Conservation (phyloP, 2,888 invertebrate species). For the Rotaria magnacalcarata region DNA sequence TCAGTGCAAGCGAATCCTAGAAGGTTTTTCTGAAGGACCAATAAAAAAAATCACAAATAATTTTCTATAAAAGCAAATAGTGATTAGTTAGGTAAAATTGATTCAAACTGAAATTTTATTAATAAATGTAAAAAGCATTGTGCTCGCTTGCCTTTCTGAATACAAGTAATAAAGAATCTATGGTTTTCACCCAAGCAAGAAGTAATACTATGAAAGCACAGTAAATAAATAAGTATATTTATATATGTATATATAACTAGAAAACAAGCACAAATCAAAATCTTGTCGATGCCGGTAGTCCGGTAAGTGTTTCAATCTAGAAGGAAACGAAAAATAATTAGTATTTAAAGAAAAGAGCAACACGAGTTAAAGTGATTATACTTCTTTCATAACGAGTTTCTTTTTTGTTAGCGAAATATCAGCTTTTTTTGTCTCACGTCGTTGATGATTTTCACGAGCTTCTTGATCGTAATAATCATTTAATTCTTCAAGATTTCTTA, state of each 20-base stretch:
- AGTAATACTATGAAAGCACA: not conserved
- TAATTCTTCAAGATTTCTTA: not conserved
- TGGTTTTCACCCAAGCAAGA: not conserved
- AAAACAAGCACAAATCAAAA: not conserved
- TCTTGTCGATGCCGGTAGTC: not conserved
- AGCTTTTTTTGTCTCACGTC: not conserved
- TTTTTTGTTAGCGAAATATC: not conserved
- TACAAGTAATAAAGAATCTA: not conserved
- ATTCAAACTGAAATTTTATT: not conserved
- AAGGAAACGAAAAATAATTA: not conserved
- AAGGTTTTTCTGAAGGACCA: too few species aligned
- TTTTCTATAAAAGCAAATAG: not conserved
- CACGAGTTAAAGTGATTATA: not conserved
- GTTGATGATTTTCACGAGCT: slow-evolving; percentile 1
- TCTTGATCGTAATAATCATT: slow-evolving; percentile 20
- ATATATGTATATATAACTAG: not conserved
- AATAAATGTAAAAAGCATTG: not conserved
- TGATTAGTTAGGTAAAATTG: not conserved
- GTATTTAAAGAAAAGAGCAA: not conserved
- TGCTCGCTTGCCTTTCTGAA: not conserved
- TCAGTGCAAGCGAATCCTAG: too few species aligned
- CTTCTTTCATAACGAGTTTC: slow-evolving; percentile 2
- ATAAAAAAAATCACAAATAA: too few species aligned
- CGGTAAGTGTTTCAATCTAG: not conserved
- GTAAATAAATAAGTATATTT: not conserved